Evolutionary conservation across 2,113 vertebrate species (phyloP), one percentile per base, ranked within the genome.

Genomic region (Cepphus grylle): DNA sequence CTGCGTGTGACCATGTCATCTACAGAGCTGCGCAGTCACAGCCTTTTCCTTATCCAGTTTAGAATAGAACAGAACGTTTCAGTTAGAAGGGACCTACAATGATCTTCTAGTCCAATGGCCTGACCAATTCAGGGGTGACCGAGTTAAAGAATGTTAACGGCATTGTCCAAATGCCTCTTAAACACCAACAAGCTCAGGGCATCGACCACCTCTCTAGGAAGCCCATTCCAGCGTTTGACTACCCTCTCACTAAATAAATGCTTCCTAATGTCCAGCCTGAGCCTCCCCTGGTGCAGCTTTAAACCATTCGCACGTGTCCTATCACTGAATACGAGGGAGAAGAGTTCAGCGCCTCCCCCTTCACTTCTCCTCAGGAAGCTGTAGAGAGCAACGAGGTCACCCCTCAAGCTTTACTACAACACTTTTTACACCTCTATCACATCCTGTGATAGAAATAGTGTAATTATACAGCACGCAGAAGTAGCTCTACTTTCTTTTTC

Each of bases 261-360:
- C 21, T 59, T 77, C 66, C 34, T 55, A 53, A 47, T 3, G 1
- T 10, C 56, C n/a, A 34, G 40, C 32, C 13, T 52, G 21, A 78
- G 27, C 21, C 27, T 43, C 32, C 21, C 8, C 8, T 32, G 11
- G 32, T 0, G 0, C 22, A 62, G n/a, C 22, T 47, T 40, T 58
- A 21, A 56, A 42, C 30, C 20, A 22, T 58, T 42, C 25, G 30
- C 20, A 56, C 0, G 0, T 3, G 3, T 42, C 13, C 50, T n/a
- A 4, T 25, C 29, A 14, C 23, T n/a, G 50, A 34, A 55, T 42
- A 12, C 15, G n/a, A 65, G 36, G 20, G 30, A 66, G 50, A 73
- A 50, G 20, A 73, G 25, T 3, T 52, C n/a, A 22, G 59, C 21
- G 66, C 14, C 32, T 50, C 36, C 43, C 5, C 59, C 53, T 76